phyloP scores from a whole-genome alignment of 2,113 vertebrate genomes.

The Datnioides undecimradiatus region DNA sequence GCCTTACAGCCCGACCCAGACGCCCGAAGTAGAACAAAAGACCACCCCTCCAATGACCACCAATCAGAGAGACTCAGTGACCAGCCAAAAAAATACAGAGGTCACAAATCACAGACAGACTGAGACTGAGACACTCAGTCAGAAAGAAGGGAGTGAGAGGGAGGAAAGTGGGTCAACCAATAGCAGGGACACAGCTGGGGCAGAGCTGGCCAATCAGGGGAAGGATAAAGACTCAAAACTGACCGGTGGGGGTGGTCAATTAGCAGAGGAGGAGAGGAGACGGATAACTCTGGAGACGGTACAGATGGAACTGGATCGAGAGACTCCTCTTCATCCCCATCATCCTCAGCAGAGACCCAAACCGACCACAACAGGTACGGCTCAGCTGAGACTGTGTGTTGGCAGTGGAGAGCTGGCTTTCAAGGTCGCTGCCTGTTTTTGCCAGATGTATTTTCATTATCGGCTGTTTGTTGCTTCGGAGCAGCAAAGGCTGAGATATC shows the following conservation, averaged over 20 bases:
- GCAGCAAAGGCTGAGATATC: no score
- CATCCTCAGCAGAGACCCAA: slow-evolving; percentile 75
- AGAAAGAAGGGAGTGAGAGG: slow-evolving; percentile 32
- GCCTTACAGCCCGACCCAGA: slow-evolving; percentile 32
- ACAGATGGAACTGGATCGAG: slow-evolving; percentile 59
- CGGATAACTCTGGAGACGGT: slow-evolving; percentile 68
- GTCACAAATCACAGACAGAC: slow-evolving; percentile 49
- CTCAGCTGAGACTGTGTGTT: background rate
- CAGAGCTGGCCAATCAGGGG: slow-evolving; percentile 48
- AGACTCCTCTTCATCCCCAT: slow-evolving; percentile 43
- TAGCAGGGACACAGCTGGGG: slow-evolving; percentile 42
- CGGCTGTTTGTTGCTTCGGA: background rate
- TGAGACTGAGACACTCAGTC: slow-evolving; percentile 45
- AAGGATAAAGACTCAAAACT: slow-evolving; percentile 54
- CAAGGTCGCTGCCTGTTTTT: background rate
- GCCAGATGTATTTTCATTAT: background rate
- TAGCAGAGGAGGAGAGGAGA: slow-evolving; percentile 70
- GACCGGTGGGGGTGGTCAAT: slow-evolving; percentile 27
- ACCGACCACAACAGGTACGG: slow-evolving; percentile 73
- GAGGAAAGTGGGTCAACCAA: slow-evolving; percentile 56
- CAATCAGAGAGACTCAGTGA: slow-evolving; percentile 63
- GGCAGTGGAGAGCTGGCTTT: background rate
- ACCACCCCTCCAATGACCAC: slow-evolving; percentile 21
- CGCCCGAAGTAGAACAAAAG: slow-evolving; percentile 2
- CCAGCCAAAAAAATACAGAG: slow-evolving; percentile 38